phyloP scores from a whole-genome alignment of 1,140 invertebrate species.

The Camponotus floridanus region DNA sequence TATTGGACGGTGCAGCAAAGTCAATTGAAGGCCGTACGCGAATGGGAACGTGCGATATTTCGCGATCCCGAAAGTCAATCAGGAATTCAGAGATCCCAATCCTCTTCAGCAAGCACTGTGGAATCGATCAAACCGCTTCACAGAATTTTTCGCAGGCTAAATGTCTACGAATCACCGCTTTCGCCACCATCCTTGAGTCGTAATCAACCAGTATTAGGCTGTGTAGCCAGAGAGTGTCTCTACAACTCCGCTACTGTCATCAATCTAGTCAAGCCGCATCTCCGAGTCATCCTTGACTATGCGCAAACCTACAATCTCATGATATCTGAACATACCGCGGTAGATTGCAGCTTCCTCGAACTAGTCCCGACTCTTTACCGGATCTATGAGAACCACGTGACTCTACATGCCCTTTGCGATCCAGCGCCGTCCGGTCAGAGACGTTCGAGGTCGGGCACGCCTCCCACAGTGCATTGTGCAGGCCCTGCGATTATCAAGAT shows the following conservation, averaged over 20 bases:
- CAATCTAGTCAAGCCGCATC: conserved; percentile 85
- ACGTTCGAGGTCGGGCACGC: conserved; percentile 84
- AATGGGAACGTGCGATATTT: conserved; percentile 83
- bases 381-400: conserved; percentile 87
- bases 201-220: conserved; percentile 70
- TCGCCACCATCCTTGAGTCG: conserved; percentile 84
- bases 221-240: conserved; percentile 79
- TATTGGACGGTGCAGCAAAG: conserved; percentile 86
- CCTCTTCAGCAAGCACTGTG: conserved; percentile 63
- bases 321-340: conserved; percentile 88
- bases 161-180: conserved; percentile 88
- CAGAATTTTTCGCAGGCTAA: conserved; percentile 87
- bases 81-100: conserved; percentile 60
- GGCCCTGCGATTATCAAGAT: conserved; percentile 89
- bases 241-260: conserved; percentile 79
- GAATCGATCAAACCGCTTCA: conserved; percentile 84
- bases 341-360: conserved; percentile 90
- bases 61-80: conserved; percentile 65
- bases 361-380: conserved; percentile 89
- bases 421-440: conserved; percentile 81
- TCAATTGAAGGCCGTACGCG: conserved; percentile 85
- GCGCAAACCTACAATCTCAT: conserved; percentile 87
- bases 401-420: conserved; percentile 86
- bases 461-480: conserved; percentile 88
- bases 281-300: conserved; percentile 88